phyloP scores from a whole-genome alignment of 2,888 invertebrate species.

The Gonocerus acuteangulatus region DNA sequence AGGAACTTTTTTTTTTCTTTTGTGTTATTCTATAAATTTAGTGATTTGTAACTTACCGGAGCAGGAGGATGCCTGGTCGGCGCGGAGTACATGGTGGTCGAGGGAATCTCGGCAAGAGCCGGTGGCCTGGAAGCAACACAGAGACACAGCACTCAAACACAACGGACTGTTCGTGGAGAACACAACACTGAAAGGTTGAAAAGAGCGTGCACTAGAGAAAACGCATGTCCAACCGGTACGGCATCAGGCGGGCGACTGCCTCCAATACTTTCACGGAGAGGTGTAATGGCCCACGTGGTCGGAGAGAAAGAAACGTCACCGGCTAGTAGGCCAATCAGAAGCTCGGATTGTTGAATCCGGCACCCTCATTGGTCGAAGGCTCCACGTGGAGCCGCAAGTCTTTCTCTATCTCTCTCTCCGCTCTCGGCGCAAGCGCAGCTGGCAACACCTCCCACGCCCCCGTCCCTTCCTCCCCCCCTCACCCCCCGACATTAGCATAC shows the following conservation, averaged over 20 bases:
- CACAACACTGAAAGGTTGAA: too few relatives aligned
- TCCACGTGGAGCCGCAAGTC: slow-evolving; percentile 34
- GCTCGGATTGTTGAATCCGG: not conserved
- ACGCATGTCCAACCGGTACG: not conserved
- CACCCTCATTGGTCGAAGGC: slow-evolving; percentile 19
- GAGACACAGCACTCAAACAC: too few relatives aligned
- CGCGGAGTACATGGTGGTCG: slow-evolving; percentile 61
- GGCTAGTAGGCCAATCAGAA: slow-evolving; percentile 32
- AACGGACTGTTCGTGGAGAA: not conserved
- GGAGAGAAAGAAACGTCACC: slow-evolving; percentile 31
- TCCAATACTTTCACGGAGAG: slow-evolving; percentile 12
- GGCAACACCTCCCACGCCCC: slow-evolving; percentile 12
- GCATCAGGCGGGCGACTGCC: not conserved
- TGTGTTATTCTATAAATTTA: too few relatives aligned
- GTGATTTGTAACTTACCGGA: slow-evolving; percentile 61
- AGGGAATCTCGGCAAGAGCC: not conserved
- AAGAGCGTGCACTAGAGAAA: too few relatives aligned
- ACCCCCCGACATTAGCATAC: slow-evolving; percentile 17
- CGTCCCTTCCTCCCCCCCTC: too few relatives aligned
- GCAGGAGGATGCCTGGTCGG: slow-evolving; percentile 68
- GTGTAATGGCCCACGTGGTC: slow-evolving; percentile 37
- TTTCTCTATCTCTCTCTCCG: too few relatives aligned
- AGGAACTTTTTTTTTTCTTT: too few relatives aligned
- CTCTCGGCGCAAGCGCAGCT: not conserved
- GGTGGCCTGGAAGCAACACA: not conserved